These are phyloP conservation scores for Platycercus adscitus DNA, from an alignment of 2,113 vertebrate species.

Conservation along the genomic window DNA sequence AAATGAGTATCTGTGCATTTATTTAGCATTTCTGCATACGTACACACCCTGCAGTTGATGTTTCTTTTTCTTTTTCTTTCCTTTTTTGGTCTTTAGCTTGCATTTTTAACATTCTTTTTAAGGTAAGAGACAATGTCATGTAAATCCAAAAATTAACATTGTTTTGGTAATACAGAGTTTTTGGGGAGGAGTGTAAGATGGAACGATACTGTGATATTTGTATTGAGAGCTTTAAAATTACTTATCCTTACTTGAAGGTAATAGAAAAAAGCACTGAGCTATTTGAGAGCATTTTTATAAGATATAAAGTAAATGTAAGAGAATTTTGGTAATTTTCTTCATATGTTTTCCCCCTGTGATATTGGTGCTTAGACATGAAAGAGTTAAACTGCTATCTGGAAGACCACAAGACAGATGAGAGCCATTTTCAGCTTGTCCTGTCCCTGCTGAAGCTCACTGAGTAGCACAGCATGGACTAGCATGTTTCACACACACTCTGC, in stretches of 20 bases:
- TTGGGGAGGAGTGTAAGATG: background rate
- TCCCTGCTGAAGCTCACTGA: conserved; percentile 81
- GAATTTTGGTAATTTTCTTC: background rate
- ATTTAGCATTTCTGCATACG: conserved; percentile 24
- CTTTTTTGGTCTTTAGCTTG: conserved; percentile 28
- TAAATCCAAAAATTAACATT: background rate
- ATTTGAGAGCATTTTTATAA: background rate
- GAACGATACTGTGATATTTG: background rate
- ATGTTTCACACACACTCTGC: conserved; percentile 81
- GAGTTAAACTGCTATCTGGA: conserved; percentile 73
- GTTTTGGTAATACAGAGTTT: background rate
- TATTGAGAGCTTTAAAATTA: background rate
- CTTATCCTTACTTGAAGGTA: background rate
- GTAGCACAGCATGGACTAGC: conserved; percentile 80
- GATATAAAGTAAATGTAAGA: background rate
- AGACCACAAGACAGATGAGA: conserved; percentile 81
- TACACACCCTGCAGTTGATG: conserved; percentile 12
- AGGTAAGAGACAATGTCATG: conserved; percentile 5
- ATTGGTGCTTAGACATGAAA: conserved; percentile 28
- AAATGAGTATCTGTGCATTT: conserved; percentile 49
- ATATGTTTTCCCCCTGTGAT: background rate
- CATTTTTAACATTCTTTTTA: conserved; percentile 44
- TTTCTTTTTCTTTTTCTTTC: background rate
- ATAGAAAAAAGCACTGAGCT: background rate
- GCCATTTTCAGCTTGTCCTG: conserved; percentile 83